These are phyloP conservation scores for Brenthis ino DNA, from an alignment of 2,888 invertebrate genomes.

Conservation along the genomic window DNA sequence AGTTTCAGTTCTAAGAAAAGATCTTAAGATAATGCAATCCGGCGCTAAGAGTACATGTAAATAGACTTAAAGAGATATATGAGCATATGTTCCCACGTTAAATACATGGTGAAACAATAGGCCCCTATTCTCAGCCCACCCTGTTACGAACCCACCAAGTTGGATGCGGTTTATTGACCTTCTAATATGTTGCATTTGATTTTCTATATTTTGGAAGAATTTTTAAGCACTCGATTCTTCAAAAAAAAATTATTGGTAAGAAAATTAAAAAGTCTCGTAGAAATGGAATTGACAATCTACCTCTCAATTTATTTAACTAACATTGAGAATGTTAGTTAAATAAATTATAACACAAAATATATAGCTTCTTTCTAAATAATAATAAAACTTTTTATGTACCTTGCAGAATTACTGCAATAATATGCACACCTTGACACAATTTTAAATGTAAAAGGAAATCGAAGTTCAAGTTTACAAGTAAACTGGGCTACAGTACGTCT, in stretches of 20 bases:
- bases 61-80: slow-evolving; percentile 33
- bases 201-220: slow-evolving; percentile 21
- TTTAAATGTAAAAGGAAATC: slow-evolving; percentile 26
- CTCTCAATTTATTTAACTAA: too few species aligned
- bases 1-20: slow-evolving; percentile 16
- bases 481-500: slow-evolving; percentile 41
- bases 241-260: neutral
- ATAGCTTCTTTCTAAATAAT: too few species aligned
- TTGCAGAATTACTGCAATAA: too few species aligned
- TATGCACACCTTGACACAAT: slow-evolving; percentile 12
- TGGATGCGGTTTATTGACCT: slow-evolving; percentile 57
- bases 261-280: too few species aligned
- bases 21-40: slow-evolving; percentile 19
- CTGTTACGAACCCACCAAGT: slow-evolving; percentile 52
- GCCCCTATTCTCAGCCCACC: slow-evolving; percentile 75
- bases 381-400: too few species aligned
- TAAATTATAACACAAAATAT: too few species aligned
- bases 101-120: slow-evolving; percentile 65
- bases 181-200: slow-evolving; percentile 32
- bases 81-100: slow-evolving; percentile 64
- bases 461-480: slow-evolving; percentile 38
- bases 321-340: too few species aligned
- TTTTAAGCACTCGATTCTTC: neutral
- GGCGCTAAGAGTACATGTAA: slow-evolving; percentile 38
- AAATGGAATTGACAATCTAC: too few species aligned